Percentiles rank a stretch among this genome's conserved stretches.
Evolutionary conservation across 2,888 invertebrate genomes (phyloP).

Genomic region (Unio delphinus): DNA sequence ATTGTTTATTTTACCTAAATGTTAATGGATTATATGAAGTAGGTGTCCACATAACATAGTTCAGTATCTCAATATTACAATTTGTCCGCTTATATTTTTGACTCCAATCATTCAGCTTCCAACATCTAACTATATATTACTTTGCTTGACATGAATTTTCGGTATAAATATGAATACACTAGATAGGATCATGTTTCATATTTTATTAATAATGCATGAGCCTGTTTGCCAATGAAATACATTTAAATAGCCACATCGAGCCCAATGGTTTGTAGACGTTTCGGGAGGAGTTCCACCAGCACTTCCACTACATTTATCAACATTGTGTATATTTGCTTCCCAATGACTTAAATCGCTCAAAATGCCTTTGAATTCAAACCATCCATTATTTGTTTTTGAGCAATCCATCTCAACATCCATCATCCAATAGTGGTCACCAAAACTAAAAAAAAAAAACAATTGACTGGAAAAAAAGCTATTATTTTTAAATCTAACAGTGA

Average conservation of each 20-base stretch:
- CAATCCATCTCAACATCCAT: conserved; percentile 72
- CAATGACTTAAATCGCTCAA: conserved; percentile 58
- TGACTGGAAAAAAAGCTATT: no score
- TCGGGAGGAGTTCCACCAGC: conserved; percentile 40
- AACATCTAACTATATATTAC: no score
- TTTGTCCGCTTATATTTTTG: no score
- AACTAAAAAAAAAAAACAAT: conserved; percentile 45
- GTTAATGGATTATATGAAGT: no score
- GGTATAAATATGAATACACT: no score
- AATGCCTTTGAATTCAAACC: conserved; percentile 72
- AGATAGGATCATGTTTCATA: not conserved
- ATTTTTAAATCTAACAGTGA: no score
- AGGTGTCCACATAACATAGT: no score
- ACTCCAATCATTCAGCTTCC: no score
- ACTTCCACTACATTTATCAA: conserved; percentile 56
- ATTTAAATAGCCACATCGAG: conserved; percentile 70
- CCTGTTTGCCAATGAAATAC: conserved; percentile 65
- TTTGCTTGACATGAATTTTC: no score
- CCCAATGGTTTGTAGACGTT: conserved; percentile 68
- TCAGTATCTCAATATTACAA: no score
- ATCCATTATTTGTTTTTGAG: conserved; percentile 67
- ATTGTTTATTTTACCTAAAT: no score
- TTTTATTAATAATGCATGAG: conserved; percentile 44
- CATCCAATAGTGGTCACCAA: conserved; percentile 72
- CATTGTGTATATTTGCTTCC: conserved; percentile 64